A percentile compares a stretch with the other conserved stretches of the same genome.
Evolutionary conservation across 2,113 vertebrate genomes (phyloP).

Genomic region (Megalops atlanticus): DNA sequence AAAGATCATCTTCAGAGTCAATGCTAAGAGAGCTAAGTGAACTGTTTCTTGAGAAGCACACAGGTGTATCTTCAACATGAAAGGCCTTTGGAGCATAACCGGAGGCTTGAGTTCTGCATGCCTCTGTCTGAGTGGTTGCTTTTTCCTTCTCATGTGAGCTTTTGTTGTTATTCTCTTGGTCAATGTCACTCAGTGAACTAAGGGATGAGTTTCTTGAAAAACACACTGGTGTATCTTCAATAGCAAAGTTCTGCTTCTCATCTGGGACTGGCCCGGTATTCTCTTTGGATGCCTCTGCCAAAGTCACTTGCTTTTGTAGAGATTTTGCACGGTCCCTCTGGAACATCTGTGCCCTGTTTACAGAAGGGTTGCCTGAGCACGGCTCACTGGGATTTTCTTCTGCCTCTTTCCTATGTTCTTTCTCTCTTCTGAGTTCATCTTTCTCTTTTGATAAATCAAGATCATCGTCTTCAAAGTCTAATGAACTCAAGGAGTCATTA

Average conservation of each 20-base stretch:
- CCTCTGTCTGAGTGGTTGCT: constrained; percentile 63
- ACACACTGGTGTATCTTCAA: constrained; percentile 97
- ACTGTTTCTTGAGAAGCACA: constrained; percentile 96
- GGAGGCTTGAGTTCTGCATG: constrained; percentile 75
- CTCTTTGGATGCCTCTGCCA: constrained; percentile 74
- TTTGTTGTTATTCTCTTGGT: constrained; percentile 98
- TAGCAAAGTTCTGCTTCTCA: constrained; percentile 93
- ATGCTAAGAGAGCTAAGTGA: constrained; percentile 97
- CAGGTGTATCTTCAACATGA: constrained; percentile 96
- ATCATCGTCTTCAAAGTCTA: constrained; percentile 97
- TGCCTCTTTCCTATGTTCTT: constrained; percentile 71
- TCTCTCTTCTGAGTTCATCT: constrained; percentile 79
- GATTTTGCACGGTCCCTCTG: constrained; percentile 70
- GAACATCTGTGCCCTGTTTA: constrained; percentile 59
- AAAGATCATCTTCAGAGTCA: constrained; percentile 95
- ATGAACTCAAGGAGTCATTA: constrained; percentile 95
- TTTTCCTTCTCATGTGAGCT: constrained; percentile 66
- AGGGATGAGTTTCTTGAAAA: constrained; percentile 96
- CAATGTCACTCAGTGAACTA: constrained; percentile 95
- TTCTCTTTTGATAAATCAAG: constrained; percentile 84
- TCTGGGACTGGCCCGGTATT: constrained; percentile 76
- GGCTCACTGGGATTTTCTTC: constrained; percentile 67
- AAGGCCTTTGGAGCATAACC: constrained; percentile 95
- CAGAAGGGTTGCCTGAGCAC: constrained; percentile 47
- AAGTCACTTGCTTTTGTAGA: constrained; percentile 65